Conservation (phyloP, 2,113 vertebrate species). For the Pristiophorus japonicus region DNA sequence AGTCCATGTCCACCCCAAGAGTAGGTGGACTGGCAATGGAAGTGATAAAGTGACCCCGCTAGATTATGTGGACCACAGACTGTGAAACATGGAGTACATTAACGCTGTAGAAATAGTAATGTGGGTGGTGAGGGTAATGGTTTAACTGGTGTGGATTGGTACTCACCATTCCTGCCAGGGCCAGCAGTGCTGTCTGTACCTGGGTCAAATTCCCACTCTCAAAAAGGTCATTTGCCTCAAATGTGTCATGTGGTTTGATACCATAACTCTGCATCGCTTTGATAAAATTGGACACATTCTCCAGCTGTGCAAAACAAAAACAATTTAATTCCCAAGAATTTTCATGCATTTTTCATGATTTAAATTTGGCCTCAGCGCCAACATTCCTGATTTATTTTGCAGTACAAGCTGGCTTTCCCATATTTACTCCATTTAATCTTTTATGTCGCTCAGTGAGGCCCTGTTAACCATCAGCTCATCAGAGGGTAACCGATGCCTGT, state of each 20-base stretch:
- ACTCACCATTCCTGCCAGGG: slow-evolving; percentile 81
- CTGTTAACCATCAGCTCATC: neutral
- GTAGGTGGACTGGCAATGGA: neutral
- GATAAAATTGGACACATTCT: slow-evolving; percentile 90
- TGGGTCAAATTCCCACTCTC: slow-evolving; percentile 88
- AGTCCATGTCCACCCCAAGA: neutral
- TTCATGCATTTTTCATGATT: neutral
- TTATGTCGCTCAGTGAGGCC: neutral
- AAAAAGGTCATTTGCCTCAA: slow-evolving; percentile 88
- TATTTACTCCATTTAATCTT: neutral
- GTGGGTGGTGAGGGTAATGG: no score
- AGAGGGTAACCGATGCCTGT: neutral
- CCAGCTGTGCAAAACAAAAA: slow-evolving; percentile 61
- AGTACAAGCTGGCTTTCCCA: neutral
- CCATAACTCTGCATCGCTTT: slow-evolving; percentile 75
- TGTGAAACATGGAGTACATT: neutral
- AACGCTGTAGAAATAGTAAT: neutral
- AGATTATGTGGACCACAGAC: neutral
- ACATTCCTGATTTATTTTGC: neutral
- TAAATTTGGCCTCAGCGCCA: neutral
- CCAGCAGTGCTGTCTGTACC: slow-evolving; percentile 82
- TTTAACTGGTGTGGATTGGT: no score
- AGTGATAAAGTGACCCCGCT: neutral
- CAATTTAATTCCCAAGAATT: neutral
- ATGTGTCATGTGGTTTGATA: slow-evolving; percentile 83